Base-by-base conservation (phyloP, 53 echinoderm and acorn worm species). In the Crossaster papposus region DNA sequence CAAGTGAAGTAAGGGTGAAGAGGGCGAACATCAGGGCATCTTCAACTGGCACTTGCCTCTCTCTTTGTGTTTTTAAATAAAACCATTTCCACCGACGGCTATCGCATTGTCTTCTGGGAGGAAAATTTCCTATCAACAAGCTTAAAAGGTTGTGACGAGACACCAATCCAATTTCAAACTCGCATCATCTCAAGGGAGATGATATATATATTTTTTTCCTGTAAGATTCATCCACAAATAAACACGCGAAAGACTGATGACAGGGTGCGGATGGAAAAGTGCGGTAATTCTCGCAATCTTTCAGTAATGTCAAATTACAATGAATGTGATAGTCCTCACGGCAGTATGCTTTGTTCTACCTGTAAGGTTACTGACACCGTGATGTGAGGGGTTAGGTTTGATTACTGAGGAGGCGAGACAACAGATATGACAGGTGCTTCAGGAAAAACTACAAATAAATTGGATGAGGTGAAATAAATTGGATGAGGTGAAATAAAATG, bases 1-100 rank as follows among this genome's bases (percentile, higher is more conserved):
- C 87, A 72, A 77, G 77, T 54, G 55, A 75, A 55, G 87, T 63
- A 77, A 87, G n/a, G n/a, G n/a, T n/a, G n/a, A 77, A 87, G 87
- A 87, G 87, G 54, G 38, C 87, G 58, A 54, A 22, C 28, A 55
- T 33, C 37, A 53, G 30, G 17, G 76, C 76, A n/a, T 23, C 30
- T 20, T 53, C 52, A 8, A 11, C 54, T 23, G 31, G 22, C 54
- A 1, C 65, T 29, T 54, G 15, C 3, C 24, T 31, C 7, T 51
- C 53, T 73, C 3, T 44, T 44, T 38, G 5, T 44, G 5, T 44
- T 44, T 44, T 44, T 44, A 44, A 44, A 44, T 44, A 32, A 31
- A 85, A 53, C 20, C 72, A 22, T 32, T 75, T 75, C 63, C 14
- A 77, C 87, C 77, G 37, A n/a, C 12, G 87, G 87, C 36, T 36